These are phyloP conservation scores for Holothuria leucospilota DNA, from an alignment of 53 echinoderm and acorn worm species.

Conservation along the genomic window DNA sequence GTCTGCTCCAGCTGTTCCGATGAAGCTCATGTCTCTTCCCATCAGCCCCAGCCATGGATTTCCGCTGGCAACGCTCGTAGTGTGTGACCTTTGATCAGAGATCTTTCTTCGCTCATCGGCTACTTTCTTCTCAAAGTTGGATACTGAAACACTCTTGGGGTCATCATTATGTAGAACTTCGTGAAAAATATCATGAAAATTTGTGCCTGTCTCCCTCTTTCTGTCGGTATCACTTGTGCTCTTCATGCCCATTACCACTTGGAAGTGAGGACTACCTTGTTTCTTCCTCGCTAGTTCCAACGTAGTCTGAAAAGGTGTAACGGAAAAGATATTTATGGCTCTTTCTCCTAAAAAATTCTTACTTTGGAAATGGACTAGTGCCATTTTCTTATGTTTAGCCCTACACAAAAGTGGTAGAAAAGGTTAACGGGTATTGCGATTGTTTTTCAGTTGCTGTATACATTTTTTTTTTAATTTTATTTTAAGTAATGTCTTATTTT, in stretches of 20 bases:
- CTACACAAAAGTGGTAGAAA: too few species aligned
- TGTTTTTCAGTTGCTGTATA: too few species aligned
- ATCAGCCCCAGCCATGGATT: conserved; percentile 71
- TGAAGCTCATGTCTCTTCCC: conserved; percentile 28
- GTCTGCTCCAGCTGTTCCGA: background rate
- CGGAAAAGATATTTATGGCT: background rate
- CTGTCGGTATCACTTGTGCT: conserved; percentile 35
- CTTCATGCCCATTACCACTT: conserved; percentile 75
- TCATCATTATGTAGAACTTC: conserved; percentile 55
- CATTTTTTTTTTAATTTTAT: too few species aligned
- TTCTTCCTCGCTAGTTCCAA: conserved; percentile 76
- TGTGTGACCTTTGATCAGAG: conserved; percentile 21
- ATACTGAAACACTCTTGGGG: background rate
- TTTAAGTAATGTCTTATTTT: too few species aligned
- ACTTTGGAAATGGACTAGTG: too few species aligned
- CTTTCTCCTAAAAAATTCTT: too few species aligned
- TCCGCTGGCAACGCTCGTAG: conserved; percentile 58
- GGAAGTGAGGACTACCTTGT: conserved; percentile 87
- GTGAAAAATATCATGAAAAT: conserved; percentile 47
- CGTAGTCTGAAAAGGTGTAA: conserved; percentile 61
- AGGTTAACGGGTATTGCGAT: too few species aligned
- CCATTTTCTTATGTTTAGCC: too few species aligned
- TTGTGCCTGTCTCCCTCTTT: background rate
- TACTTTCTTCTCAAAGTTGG: background rate
- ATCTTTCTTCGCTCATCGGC: background rate